A percentile compares a stretch with the other conserved stretches of the same genome.
Conservation (phyloP, 2,113 vertebrate genomes). For the Ptychochromis oligacanthus region DNA sequence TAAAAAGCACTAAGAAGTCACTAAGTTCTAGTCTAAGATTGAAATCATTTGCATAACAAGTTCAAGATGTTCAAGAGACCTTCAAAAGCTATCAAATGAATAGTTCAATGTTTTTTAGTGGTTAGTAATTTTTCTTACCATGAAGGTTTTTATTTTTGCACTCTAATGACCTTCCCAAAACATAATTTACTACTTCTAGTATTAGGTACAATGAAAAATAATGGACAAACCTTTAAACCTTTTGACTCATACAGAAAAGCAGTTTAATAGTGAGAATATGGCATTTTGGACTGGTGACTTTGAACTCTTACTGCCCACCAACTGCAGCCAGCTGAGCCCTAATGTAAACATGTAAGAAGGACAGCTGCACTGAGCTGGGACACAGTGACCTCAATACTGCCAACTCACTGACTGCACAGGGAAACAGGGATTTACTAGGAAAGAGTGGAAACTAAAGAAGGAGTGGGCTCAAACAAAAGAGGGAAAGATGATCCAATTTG, state of each 20-base stretch:
- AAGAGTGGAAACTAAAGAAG: slow-evolving; percentile 36
- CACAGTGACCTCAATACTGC: slow-evolving; percentile 70
- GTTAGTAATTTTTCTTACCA: background rate
- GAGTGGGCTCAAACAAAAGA: slow-evolving; percentile 21
- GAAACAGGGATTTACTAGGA: slow-evolving; percentile 50
- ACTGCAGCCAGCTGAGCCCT: slow-evolving; percentile 56
- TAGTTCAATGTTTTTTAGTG: background rate
- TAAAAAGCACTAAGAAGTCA: background rate
- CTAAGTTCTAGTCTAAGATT: background rate
- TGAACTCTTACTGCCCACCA: slow-evolving; percentile 56
- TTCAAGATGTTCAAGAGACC: background rate
- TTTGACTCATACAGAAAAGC: slow-evolving; percentile 3
- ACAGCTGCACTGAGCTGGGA: slow-evolving; percentile 73
- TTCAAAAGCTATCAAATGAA: background rate
- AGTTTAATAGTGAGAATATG: slow-evolving; percentile 30
- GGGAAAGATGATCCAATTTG: background rate
- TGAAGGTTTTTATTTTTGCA: background rate
- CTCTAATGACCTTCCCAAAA: background rate
- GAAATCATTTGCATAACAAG: background rate
- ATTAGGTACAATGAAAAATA: background rate
- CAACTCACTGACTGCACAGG: slow-evolving; percentile 63
- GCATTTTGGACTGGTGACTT: slow-evolving; percentile 27
- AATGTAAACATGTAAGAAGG: slow-evolving; percentile 73
- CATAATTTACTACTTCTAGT: background rate
- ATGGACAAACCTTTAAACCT: background rate